Evolutionary conservation across 2,797 vertebrate genomes (phyloP).

Genomic region (Tokudaia muenninki): DNA sequence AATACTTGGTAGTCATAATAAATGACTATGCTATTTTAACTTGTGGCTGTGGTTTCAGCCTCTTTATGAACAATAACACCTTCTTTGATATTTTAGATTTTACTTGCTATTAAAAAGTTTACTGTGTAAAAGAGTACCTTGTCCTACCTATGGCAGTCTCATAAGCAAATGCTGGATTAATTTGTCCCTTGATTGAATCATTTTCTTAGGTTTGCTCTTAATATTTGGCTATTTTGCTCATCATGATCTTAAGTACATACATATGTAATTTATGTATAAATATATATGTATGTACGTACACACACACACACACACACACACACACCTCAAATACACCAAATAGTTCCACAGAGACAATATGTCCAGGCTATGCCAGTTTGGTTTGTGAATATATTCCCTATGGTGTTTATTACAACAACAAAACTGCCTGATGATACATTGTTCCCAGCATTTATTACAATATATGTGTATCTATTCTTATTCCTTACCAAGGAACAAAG

Average conservation of each 20-base stretch:
- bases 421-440: neutral
- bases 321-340: neutral
- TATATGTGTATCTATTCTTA: neutral
- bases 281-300: neutral
- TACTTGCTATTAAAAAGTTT: neutral
- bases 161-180: neutral
- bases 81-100: neutral
- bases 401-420: neutral
- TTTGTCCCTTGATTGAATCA: neutral
- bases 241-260: neutral
- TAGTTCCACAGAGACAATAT: neutral
- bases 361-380: neutral
- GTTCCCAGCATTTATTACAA: no score
- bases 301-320: neutral
- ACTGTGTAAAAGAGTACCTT: neutral
- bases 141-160: neutral
- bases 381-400: neutral
- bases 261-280: neutral
- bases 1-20: neutral
- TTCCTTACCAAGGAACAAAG: neutral
- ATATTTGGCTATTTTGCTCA: neutral
- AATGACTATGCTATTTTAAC: neutral
- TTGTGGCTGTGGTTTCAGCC: neutral
- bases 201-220: neutral
- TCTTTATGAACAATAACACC: neutral